These are phyloP conservation scores for Nannospalax galili DNA, from an alignment of 2,113 vertebrate species.

Conservation along the genomic window DNA sequence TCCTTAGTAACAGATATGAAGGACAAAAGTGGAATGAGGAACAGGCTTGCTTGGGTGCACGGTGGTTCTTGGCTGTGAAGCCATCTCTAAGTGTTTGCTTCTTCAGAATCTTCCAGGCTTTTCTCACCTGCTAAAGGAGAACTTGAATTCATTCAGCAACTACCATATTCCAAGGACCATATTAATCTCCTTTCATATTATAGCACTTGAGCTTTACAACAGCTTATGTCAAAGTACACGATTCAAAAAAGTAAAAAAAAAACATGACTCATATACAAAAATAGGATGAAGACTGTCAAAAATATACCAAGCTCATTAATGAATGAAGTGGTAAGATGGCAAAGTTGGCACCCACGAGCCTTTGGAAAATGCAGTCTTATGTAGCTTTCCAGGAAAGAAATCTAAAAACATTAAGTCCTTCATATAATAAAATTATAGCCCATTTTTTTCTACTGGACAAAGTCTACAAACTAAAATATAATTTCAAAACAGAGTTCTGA, in stretches of 20 bases:
- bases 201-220: neutral
- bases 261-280: neutral
- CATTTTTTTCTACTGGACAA: neutral
- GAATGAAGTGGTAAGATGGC: neutral
- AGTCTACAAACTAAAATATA: slow-evolving; percentile 30
- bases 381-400: neutral
- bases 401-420: neutral
- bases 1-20: neutral
- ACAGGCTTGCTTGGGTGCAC: neutral
- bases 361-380: neutral
- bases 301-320: neutral
- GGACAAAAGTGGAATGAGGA: neutral
- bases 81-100: neutral
- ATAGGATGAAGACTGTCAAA: neutral
- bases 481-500: slow-evolving; percentile 15
- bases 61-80: neutral
- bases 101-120: neutral
- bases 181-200: neutral
- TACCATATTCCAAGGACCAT: neutral
- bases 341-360: neutral
- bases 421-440: neutral
- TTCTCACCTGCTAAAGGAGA: neutral
- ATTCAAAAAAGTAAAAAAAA: slow-evolving; percentile 22
- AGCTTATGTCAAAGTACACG: neutral
- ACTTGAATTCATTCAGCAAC: neutral